phyloP scores from a whole-genome alignment of 2,888 invertebrate genomes.

The Hedychridium roseum region DNA sequence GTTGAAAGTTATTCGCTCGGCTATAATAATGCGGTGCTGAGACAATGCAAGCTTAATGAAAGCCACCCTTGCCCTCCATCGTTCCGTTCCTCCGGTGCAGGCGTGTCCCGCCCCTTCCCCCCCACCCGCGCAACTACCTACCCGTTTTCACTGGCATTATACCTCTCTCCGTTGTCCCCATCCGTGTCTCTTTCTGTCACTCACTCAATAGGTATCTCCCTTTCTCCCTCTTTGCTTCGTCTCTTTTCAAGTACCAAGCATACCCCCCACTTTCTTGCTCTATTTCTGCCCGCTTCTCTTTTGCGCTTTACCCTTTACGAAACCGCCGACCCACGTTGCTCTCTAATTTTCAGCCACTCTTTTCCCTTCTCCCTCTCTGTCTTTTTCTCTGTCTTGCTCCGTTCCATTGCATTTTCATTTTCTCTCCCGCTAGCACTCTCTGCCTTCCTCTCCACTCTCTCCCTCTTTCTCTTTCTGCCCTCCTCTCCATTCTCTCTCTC shows the following conservation, averaged over 20 bases:
- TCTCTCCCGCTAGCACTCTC: not conserved
- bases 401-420: conserved; percentile 8
- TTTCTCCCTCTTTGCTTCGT: not conserved
- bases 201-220: not conserved
- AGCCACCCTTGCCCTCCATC: conserved; percentile 41
- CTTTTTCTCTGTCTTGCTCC: not conserved
- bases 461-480: not conserved
- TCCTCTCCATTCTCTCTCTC: not conserved
- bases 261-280: not conserved
- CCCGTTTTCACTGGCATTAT: too few relatives aligned
- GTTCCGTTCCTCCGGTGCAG: conserved; percentile 14
- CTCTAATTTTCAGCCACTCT: not conserved
- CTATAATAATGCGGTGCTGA: conserved; percentile 50
- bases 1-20: conserved; percentile 53
- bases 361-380: not conserved
- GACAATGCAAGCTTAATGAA: conserved; percentile 61
- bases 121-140: too few relatives aligned
- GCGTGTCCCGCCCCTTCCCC: too few relatives aligned
- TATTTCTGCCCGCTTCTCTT: not conserved
- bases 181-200: not conserved
- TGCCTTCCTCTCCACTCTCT: not conserved
- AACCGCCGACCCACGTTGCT: too few relatives aligned
- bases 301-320: too few relatives aligned
- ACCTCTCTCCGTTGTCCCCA: not conserved
- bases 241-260: too few relatives aligned